phyloP scores from a whole-genome alignment of 2,113 vertebrate genomes.

The Xiphophorus hellerii region DNA sequence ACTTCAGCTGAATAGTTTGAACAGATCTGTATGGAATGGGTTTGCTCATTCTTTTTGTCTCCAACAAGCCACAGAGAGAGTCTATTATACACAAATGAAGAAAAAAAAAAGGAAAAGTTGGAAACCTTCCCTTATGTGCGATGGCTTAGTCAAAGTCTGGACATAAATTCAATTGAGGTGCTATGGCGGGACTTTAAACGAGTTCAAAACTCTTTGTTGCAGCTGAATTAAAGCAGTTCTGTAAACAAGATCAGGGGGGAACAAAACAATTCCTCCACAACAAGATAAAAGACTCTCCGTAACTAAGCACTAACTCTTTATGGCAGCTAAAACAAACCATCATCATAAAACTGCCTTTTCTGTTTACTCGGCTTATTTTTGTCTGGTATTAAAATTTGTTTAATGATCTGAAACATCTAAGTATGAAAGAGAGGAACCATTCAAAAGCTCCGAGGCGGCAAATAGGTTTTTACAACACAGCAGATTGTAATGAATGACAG shows the following conservation, averaged over 20 bases:
- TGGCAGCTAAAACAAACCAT: neutral
- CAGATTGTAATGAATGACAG: neutral
- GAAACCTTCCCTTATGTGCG: too few species aligned
- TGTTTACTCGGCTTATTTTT: neutral
- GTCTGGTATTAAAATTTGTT: neutral
- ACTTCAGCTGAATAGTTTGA: too few species aligned
- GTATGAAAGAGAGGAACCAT: neutral
- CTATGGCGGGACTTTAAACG: neutral
- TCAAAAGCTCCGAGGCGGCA: too few species aligned
- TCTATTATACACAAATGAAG: too few species aligned
- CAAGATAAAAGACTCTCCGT: neutral
- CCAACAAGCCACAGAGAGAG: too few species aligned
- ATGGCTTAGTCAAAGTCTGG: neutral
- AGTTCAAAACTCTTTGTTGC: neutral
- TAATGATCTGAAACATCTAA: neutral
- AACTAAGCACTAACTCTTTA: neutral
- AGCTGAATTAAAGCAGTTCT: neutral
- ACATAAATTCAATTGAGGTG: neutral
- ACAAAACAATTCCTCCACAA: neutral
- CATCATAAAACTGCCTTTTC: neutral
- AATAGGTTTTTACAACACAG: neutral
- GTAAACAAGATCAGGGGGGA: neutral
- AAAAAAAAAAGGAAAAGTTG: too few species aligned
- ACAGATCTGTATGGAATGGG: too few species aligned
- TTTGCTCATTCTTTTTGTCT: too few species aligned